A percentile compares a stretch with the other conserved stretches of the same genome.
These are phyloP conservation scores for Perizoma flavofasciatum DNA, from an alignment of 2,888 invertebrate genomes.

Conservation along the genomic window DNA sequence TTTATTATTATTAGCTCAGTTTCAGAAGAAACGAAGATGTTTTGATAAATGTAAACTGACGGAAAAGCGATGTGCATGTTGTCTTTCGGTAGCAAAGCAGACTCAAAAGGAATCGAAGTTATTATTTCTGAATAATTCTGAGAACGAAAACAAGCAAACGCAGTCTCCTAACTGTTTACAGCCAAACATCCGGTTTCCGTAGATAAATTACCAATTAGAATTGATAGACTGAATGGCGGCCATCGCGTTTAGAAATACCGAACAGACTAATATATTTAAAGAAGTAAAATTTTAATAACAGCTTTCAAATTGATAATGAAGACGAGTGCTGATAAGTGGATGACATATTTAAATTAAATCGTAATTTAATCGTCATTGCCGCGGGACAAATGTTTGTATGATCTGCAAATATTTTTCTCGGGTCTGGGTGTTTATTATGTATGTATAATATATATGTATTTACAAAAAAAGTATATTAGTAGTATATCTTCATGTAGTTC, in stretches of 20 bases:
- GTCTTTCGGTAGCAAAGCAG: neutral
- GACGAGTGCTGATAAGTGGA: neutral
- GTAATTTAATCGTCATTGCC: too few relatives aligned
- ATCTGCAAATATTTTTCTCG: too few relatives aligned
- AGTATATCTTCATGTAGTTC: too few relatives aligned
- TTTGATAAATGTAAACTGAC: neutral
- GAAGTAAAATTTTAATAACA: conserved; percentile 13
- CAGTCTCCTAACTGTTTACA: conserved; percentile 8
- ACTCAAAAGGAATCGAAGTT: neutral
- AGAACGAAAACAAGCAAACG: conserved; percentile 7
- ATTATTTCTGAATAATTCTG: neutral
- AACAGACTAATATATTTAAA: too few relatives aligned
- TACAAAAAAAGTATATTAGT: too few relatives aligned
- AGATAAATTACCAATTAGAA: conserved; percentile 5
- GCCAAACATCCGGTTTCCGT: conserved; percentile 16
- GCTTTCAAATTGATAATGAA: conserved; percentile 32
- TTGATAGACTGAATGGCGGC: neutral
- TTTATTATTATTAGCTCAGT: neutral
- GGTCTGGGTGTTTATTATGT: too few relatives aligned
- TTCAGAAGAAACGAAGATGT: too few relatives aligned
- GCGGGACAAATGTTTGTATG: too few relatives aligned
- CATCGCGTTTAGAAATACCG: too few relatives aligned
- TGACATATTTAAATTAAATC: neutral
- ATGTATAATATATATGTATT: too few relatives aligned
- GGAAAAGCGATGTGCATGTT: neutral